These are phyloP conservation scores for Peribatodes rhomboidaria DNA, from an alignment of 2,888 invertebrate genomes.

Conservation along the genomic window DNA sequence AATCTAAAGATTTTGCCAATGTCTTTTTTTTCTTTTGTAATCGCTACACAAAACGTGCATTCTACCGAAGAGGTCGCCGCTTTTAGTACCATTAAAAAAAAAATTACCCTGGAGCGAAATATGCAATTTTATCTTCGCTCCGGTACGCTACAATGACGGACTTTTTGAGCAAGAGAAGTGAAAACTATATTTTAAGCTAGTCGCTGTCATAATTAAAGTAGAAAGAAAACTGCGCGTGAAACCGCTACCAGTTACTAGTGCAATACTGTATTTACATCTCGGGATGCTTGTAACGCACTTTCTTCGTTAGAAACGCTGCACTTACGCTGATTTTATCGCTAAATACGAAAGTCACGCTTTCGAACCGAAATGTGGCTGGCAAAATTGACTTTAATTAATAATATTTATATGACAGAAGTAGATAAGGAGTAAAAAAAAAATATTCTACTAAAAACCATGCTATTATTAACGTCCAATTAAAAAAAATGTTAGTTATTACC, in stretches of 20 bases:
- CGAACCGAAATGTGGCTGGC: slow-evolving; percentile 2
- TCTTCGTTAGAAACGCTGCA: slow-evolving; percentile 20
- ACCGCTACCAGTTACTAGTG: background rate
- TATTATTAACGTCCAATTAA: background rate
- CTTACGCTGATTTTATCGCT: slow-evolving; percentile 24
- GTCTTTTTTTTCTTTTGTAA: too few species aligned
- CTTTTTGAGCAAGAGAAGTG: too few species aligned
- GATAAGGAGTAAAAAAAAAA: background rate
- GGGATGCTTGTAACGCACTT: slow-evolving; percentile 14
- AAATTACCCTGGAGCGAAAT: too few species aligned
- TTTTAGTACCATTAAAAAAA: too few species aligned
- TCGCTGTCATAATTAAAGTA: background rate
- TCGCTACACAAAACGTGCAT: too few species aligned
- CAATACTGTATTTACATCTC: slow-evolving; percentile 6
- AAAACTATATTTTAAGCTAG: too few species aligned
- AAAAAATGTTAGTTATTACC: too few species aligned
- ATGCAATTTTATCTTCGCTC: too few species aligned
- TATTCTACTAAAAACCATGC: background rate
- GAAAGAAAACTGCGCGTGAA: background rate
- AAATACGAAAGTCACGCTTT: slow-evolving; percentile 22
- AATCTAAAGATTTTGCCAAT: too few species aligned
- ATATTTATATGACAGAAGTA: background rate
- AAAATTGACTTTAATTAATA: slow-evolving; percentile 4
- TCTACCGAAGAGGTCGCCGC: too few species aligned
- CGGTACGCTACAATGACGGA: too few species aligned